phyloP scores from a whole-genome alignment of 1,140 invertebrate species.

The Drosophila melanica region DNA sequence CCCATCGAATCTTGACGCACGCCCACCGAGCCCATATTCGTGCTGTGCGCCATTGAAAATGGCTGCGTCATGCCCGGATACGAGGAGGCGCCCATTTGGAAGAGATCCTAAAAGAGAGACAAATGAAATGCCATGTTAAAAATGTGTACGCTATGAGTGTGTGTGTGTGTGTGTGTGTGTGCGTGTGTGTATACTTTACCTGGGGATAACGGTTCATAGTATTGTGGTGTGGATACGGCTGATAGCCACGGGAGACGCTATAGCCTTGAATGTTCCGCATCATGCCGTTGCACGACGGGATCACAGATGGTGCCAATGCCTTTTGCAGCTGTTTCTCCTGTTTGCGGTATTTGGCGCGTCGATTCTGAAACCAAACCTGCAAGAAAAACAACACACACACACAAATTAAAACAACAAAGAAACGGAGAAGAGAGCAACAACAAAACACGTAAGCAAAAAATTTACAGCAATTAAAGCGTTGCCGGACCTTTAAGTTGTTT shows the following conservation, averaged over 20 bases:
- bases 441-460: background rate
- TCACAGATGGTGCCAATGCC: conserved; percentile 93
- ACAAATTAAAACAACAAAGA: conserved; percentile 2
- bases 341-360: conserved; percentile 98
- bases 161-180: background rate
- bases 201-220: conserved; percentile 97
- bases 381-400: conserved; percentile 9
- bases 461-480: conserved; percentile 45
- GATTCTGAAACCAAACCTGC: conserved; percentile 94
- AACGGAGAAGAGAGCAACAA: too few relatives aligned
- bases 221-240: conserved; percentile 96
- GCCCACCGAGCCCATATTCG: conserved; percentile 94
- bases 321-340: conserved; percentile 99
- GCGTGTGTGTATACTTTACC: conserved; percentile 84
- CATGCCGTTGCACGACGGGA: conserved; percentile 96
- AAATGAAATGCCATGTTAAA: conserved; percentile 1
- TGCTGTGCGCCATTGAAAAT: conserved; percentile 95
- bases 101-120: conserved; percentile 81
- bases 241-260: conserved; percentile 91
- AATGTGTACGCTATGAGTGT: background rate
- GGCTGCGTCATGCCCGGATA: conserved; percentile 97
- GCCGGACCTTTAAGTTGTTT: conserved; percentile 47
- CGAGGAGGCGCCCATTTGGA: conserved; percentile 94
- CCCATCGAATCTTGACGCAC: conserved; percentile 96
- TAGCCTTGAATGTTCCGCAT: conserved; percentile 99